Percentiles rank a stretch among this genome's conserved stretches.
Evolutionary conservation across 2,797 vertebrate species (phyloP).

Genomic region (Neostethus bicornis): DNA sequence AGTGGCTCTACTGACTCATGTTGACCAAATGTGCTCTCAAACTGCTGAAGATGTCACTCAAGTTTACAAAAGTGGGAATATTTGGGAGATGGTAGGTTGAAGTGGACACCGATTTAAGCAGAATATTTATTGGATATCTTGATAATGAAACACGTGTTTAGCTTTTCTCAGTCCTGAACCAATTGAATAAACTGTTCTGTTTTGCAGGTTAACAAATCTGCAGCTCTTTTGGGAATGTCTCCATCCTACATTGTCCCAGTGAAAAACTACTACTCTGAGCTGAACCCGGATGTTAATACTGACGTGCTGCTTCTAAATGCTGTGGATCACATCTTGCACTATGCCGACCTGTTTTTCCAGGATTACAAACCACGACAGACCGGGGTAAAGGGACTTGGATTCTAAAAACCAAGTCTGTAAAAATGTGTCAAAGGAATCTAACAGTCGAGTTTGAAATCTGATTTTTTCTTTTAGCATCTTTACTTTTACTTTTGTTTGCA

Average conservation of each 20-base stretch:
- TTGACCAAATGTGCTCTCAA: conserved; percentile 61
- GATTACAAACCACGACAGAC: conserved; percentile 29
- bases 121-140: neutral
- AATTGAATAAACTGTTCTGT: neutral
- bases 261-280: conserved; percentile 81
- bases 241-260: conserved; percentile 84
- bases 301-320: conserved; percentile 79
- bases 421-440: no score
- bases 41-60: conserved; percentile 42
- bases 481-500: no score
- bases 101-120: neutral
- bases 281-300: conserved; percentile 72
- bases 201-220: conserved; percentile 75
- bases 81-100: conserved; percentile 56
- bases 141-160: neutral
- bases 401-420: no score
- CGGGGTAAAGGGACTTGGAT: neutral
- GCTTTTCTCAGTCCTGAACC: neutral
- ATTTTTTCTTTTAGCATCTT: no score
- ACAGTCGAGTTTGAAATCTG: no score
- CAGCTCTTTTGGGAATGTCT: conserved; percentile 79
- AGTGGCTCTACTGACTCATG: conserved; percentile 75
- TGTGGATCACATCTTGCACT: conserved; percentile 80
- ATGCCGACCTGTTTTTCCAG: conserved; percentile 76
- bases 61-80: conserved; percentile 54